Base-by-base conservation (phyloP, 1,140 invertebrate genomes). In the Cecropterus lyciades region DNA sequence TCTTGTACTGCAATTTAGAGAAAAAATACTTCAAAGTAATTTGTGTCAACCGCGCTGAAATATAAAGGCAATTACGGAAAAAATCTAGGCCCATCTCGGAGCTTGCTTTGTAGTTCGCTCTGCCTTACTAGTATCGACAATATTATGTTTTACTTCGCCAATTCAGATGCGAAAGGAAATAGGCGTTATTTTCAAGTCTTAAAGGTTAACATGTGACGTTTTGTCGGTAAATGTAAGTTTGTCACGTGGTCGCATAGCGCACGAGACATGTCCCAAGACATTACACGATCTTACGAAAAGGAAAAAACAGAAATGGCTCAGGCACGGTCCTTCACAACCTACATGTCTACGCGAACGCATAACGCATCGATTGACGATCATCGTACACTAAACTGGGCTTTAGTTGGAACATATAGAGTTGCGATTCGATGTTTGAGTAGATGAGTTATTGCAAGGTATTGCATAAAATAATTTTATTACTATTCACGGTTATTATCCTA, bases 381-480 rank as follows among this genome's bases (percentile, higher is more conserved):
- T 52, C 53, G 33, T 1, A 16, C 33, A 13, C 33, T 45, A 51
- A 16, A 56, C 20, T 69, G 3, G 10, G 7, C 30, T 45, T 14
- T 69, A 64, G 45, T 52, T 14, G 1, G 0, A 10, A 1, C 4
- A 7, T 5, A 5, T 69, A 64, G 14, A 40, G 33, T n/a, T 14
- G 57, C 7, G 40, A 62, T 16, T 52, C 24, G 27, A 40, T 17
- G 3, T 11, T 20, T 15, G 7, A 51, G 13, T 24, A 11, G 17
- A 14, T 40, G 42, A 51, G 46, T 67, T 60, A 67, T 53, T 60
- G 43, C 59, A 49, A 17, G 59, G 27, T 62, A 67, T 67, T 67
- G 66, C 57, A 68, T 68, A 68, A 60, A 68, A 68, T 68, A 68
- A 69, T 69, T 64, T 69, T 63, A 69, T 69, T 57, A 69, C 53